Evolutionary conservation across 2,113 vertebrate species (phyloP).

Genomic region (Spea bombifrons): DNA sequence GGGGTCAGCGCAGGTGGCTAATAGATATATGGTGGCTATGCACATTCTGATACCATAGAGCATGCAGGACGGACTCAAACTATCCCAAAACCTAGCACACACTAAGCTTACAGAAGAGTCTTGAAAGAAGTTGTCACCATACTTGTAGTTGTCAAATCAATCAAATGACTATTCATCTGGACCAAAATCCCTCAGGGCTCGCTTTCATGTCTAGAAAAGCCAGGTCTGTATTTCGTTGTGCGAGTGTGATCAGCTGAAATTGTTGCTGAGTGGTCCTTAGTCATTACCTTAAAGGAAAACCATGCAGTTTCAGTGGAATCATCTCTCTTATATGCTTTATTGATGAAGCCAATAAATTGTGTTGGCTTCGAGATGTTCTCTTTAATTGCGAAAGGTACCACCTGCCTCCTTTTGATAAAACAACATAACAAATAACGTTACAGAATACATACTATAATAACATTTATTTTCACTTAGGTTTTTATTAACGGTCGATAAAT

Average conservation of each 20-base stretch:
- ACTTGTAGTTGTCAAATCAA: constrained; percentile 48
- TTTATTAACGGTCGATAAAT: no score
- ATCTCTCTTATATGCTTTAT: no score
- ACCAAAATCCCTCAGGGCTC: constrained; percentile 28
- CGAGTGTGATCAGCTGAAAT: constrained; percentile 37
- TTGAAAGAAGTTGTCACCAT: constrained; percentile 38
- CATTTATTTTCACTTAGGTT: no score
- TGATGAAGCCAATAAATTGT: no score
- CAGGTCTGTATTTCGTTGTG: constrained; percentile 27
- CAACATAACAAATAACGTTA: no score
- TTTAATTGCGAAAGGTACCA: no score
- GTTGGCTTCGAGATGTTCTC: no score
- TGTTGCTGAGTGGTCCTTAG: constrained; percentile 19
- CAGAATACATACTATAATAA: no score
- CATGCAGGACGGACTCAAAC: no score
- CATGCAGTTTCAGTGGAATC: background rate
- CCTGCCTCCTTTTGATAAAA: no score
- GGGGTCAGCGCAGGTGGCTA: background rate
- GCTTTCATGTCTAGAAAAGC: constrained; percentile 42
- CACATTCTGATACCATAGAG: background rate
- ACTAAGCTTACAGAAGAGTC: constrained; percentile 13
- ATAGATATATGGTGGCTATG: background rate
- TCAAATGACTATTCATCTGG: constrained; percentile 41
- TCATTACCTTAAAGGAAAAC: constrained; percentile 2
- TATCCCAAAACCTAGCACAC: background rate